Conservation (phyloP, 30 jellyfish, hydroid and myxozoan species). For the Hydractinia symbiolongicarpus region DNA sequence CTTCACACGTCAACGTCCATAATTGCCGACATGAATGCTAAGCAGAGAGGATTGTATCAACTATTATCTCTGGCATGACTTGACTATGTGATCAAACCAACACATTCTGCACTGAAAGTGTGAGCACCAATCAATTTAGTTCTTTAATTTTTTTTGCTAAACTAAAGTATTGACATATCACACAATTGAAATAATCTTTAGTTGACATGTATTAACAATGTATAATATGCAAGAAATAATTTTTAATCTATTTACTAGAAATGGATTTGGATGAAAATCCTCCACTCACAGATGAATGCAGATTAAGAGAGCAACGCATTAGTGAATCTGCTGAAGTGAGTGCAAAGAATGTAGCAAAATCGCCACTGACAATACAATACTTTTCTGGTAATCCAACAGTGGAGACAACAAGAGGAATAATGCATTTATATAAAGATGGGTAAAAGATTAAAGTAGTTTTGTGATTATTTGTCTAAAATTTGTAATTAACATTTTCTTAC, state of each 20-base stretch:
- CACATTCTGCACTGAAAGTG: too few species aligned
- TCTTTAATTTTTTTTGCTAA: too few species aligned
- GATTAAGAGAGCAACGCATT: background rate
- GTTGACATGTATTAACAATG: too few species aligned
- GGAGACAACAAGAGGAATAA: constrained; percentile 69
- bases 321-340: background rate
- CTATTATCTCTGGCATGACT: too few species aligned
- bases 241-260: background rate
- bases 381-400: constrained; percentile 90
- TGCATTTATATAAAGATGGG: constrained; percentile 84
- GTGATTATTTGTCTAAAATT: background rate
- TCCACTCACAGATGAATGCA: background rate
- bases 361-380: constrained; percentile 21
- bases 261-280: background rate
- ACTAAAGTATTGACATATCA: too few species aligned
- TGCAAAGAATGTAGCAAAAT: background rate
- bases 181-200: too few species aligned
- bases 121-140: too few species aligned
- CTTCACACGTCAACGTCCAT: too few species aligned
- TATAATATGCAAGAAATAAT: too few species aligned
- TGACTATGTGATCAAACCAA: too few species aligned
- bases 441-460: background rate
- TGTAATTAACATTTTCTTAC: background rate
- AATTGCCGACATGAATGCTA: too few species aligned
- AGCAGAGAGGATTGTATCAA: too few species aligned